phyloP scores from a whole-genome alignment of 1,140 invertebrate species.

The Megathymus violae region DNA sequence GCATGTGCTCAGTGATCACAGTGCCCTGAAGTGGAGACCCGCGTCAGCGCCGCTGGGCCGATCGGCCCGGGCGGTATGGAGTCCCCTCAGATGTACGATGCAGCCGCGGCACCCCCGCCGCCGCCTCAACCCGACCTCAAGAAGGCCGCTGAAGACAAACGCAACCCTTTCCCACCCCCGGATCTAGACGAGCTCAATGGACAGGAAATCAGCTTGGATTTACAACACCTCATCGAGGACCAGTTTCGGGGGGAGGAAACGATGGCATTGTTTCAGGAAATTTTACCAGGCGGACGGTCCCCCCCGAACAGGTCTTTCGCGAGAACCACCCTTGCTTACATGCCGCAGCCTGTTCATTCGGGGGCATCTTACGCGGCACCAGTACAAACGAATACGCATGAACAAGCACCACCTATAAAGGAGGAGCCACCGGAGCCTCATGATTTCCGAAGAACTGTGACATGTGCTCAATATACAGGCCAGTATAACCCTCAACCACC shows the following conservation, averaged over 20 bases:
- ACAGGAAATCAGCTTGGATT: conserved; percentile 94
- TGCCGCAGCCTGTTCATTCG: conserved; percentile 95
- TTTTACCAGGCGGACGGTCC: conserved; percentile 86
- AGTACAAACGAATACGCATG: conserved; percentile 84
- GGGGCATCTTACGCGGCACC: conserved; percentile 88
- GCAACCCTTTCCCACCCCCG: conserved; percentile 87
- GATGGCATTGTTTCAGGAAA: conserved; percentile 90
- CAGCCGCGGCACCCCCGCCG: conserved; percentile 79
- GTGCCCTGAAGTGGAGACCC: conserved; percentile 80
- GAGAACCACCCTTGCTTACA: conserved; percentile 91
- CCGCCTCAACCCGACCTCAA: conserved; percentile 82
- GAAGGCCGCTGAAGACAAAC: conserved; percentile 74
- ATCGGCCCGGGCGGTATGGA: conserved; percentile 85
- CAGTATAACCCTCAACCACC: conserved; percentile 76
- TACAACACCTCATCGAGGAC: conserved; percentile 95
- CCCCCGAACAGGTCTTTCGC: conserved; percentile 82
- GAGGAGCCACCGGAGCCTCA: conserved; percentile 92
- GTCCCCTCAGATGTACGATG: conserved; percentile 89
- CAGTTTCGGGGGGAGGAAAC: conserved; percentile 91
- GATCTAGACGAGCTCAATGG: conserved; percentile 94
- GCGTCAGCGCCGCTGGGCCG: conserved; percentile 74
- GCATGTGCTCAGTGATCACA: conserved; percentile 74
- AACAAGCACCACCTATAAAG: conserved; percentile 88
- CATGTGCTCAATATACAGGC: conserved; percentile 75
- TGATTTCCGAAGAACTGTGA: conserved; percentile 85